These are phyloP conservation scores for Diaprepes abbreviatus DNA, from an alignment of 2,888 invertebrate genomes.

Conservation along the genomic window DNA sequence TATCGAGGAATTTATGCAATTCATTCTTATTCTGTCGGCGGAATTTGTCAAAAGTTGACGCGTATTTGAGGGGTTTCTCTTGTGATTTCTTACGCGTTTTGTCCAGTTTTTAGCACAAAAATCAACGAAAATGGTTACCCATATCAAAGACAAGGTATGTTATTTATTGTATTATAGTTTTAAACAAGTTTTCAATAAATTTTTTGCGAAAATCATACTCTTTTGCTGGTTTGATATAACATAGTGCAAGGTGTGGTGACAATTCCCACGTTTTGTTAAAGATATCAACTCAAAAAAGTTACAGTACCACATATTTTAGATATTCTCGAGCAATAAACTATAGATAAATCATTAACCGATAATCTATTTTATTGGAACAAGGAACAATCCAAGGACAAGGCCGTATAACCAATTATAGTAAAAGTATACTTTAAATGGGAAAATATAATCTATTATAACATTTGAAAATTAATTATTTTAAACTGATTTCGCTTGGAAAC, in stretches of 20 bases:
- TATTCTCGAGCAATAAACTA: not conserved
- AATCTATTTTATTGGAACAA: not conserved
- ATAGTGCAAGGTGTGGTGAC: constrained; percentile 9
- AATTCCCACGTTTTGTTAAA: constrained; percentile 7
- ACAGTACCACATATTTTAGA: not conserved
- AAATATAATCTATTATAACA: not conserved
- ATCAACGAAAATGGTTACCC: constrained; percentile 66
- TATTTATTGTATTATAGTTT: not conserved
- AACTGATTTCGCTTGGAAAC: not conserved
- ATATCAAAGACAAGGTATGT: constrained; percentile 70
- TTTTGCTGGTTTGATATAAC: constrained; percentile 2
- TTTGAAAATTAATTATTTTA: not conserved
- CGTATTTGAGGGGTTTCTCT: constrained; percentile 33
- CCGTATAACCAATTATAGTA: not conserved
- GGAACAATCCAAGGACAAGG: constrained; percentile 7
- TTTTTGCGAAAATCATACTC: not conserved
- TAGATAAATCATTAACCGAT: not conserved
- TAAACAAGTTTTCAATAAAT: not conserved
- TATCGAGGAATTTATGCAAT: constrained; percentile 33
- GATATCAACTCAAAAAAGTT: not conserved
- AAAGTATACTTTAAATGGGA: not conserved
- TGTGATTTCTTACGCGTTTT: constrained; percentile 40
- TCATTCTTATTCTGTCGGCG: constrained; percentile 34
- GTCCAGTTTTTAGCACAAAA: constrained; percentile 14
- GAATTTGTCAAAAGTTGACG: constrained; percentile 36